phyloP scores from a whole-genome alignment of 2,888 invertebrate genomes.

The Apantesis nais region DNA sequence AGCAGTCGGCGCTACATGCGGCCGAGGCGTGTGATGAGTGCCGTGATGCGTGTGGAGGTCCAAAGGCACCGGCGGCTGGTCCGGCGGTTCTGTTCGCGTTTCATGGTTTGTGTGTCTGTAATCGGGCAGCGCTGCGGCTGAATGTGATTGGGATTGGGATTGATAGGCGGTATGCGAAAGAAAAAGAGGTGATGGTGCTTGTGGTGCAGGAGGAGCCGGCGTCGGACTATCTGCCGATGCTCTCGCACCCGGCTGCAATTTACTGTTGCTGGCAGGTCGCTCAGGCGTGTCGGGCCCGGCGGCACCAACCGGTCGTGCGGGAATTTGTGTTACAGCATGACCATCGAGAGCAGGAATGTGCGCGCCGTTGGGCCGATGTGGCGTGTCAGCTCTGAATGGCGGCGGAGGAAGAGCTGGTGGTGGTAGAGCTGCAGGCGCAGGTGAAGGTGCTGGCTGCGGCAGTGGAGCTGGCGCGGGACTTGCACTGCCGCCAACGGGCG shows the following conservation, averaged over 20 bases:
- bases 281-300: conserved; percentile 78
- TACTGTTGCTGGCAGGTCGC: conserved; percentile 78
- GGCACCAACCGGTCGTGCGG: conserved; percentile 76
- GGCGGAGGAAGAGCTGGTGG: conserved; percentile 88
- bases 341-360: conserved; percentile 79
- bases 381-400: conserved; percentile 85
- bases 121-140: conserved; percentile 78
- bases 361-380: conserved; percentile 73
- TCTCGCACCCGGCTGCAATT: conserved; percentile 78
- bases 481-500: conserved; percentile 86
- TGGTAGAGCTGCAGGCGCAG: conserved; percentile 89
- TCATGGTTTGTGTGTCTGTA: conserved; percentile 84
- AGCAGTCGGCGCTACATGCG: conserved; percentile 42
- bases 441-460: conserved; percentile 88
- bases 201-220: conserved; percentile 78
- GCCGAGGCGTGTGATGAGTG: conserved; percentile 67
- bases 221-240: conserved; percentile 81
- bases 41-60: conserved; percentile 74
- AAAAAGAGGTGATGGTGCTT: conserved; percentile 76
- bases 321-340: conserved; percentile 77
- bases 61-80: conserved; percentile 69
- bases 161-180: conserved; percentile 80
- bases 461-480: conserved; percentile 88
- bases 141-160: conserved; percentile 70
- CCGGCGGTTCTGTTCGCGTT: conserved; percentile 78